A percentile compares a stretch with the other conserved stretches of the same genome.
Conservation (phyloP, 1,140 invertebrate genomes). For the Drosophila cardini region DNA sequence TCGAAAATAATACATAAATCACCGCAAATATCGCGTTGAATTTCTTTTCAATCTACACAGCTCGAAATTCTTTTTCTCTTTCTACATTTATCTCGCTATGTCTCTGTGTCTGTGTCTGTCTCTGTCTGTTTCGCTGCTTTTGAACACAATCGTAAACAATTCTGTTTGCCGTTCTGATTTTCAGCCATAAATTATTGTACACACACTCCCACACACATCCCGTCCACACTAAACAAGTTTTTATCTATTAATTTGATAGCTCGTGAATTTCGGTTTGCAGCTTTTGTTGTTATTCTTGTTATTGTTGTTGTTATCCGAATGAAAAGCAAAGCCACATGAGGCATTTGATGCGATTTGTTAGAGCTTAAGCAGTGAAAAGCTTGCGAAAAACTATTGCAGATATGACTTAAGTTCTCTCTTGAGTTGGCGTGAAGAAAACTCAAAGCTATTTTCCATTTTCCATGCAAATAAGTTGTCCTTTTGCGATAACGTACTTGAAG, state of each 20-base stretch:
- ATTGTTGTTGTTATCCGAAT: conserved; percentile 3
- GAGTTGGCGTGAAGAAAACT: neutral
- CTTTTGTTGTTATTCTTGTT: conserved; percentile 25
- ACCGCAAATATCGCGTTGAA: conserved; percentile 70
- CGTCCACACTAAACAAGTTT: conserved; percentile 14
- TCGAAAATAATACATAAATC: conserved; percentile 79
- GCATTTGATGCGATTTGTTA: conserved; percentile 50
- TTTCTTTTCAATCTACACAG: conserved; percentile 75
- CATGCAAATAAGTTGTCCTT: conserved; percentile 9
- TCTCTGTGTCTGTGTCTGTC: no score
- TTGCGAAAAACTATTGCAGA: conserved; percentile 26
- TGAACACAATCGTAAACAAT: conserved; percentile 44
- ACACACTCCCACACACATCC: neutral
- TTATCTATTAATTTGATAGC: conserved; percentile 59
- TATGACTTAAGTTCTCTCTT: conserved; percentile 13
- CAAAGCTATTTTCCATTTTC: conserved; percentile 18
- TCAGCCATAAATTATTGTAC: conserved; percentile 43
- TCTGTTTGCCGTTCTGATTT: conserved; percentile 53
- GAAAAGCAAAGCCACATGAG: conserved; percentile 38
- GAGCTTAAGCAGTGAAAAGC: conserved; percentile 31
- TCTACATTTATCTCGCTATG: no score
- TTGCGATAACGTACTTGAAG: conserved; percentile 3
- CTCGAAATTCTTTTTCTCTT: conserved; percentile 35
- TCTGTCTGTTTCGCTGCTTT: neutral
- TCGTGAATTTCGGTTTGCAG: conserved; percentile 1